Base-by-base conservation (phyloP, 2,888 invertebrate species). In the Drosophila neonasuta region DNA sequence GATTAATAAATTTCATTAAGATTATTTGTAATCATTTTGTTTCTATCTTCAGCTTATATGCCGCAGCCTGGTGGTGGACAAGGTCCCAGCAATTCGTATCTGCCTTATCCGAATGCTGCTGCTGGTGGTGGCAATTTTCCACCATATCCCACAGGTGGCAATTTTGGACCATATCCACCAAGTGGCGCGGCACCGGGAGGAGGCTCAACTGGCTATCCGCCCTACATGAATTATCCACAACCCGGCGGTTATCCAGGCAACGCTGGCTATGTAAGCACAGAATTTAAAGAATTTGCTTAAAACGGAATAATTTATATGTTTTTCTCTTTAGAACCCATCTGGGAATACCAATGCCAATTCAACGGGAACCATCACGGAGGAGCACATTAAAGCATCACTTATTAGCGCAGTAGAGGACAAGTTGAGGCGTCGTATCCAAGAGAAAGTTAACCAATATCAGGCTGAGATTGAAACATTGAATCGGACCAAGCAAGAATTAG, bases 401-500 rank as follows among this genome's bases (percentile, higher is more conserved):
- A 91, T 98, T 15, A 97, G 98, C 61, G 99, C 99, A 24, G 96
- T 99, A 1, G 97, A 98, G 91, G 99, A 99, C 89, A 98, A 98
- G 91, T 91, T 99, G 75, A 93, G 95, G 80, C 92, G 97, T 69
- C 93, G 96, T 72, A 93, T 99, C 79, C 95, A 95, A 81, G 99
- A 99, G 88, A 96, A 96, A 86, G 95, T 96, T 70, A 96, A 96
- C 81, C 97, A 97, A 89, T 94, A 96, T 70, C 96, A 97, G 91
- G 98, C 97, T 6, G 98, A 98, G 91, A 92, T 97, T 76, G 96
- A 97, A 86, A 97, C 97, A 2, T 91, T 98, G 64, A 93, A 95
- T 74, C 93, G 96, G 68, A 97, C 97, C 1, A 96, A 96, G 84
- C 95, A 96, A 73, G 98, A 98, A 90, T 91, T 98, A 55, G 93